Percentiles rank a stretch among this genome's conserved stretches.
Evolutionary conservation across 92 coral and sea anemone genomes (phyloP).

Genomic region (Actinernus sp.): DNA sequence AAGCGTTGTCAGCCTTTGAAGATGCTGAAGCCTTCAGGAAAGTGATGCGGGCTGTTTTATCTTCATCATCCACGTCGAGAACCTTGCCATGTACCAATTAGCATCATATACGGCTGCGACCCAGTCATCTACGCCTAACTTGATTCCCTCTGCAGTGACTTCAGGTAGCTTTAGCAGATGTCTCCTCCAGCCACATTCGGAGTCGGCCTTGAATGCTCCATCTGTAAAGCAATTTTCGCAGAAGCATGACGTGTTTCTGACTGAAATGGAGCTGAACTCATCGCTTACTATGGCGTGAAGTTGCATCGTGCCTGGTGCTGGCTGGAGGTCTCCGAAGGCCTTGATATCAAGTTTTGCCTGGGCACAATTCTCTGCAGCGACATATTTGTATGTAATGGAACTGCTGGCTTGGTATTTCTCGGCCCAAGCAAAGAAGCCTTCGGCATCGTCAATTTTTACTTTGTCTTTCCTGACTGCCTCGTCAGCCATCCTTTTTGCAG

Average conservation of each 20-base stretch:
- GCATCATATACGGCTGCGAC: no score
- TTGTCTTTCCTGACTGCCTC: slow-evolving; percentile 45
- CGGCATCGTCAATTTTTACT: slow-evolving; percentile 29
- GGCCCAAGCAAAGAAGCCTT: slow-evolving; percentile 50
- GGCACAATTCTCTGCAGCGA: slow-evolving; percentile 19
- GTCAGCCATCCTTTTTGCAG: slow-evolving; percentile 41
- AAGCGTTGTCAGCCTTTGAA: no score
- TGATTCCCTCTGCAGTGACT: no score
- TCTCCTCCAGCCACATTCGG: no score
- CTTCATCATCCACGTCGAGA: no score
- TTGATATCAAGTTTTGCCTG: slow-evolving; percentile 11
- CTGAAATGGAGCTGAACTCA: slow-evolving; percentile 4
- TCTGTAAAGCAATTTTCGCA: slow-evolving; percentile 37
- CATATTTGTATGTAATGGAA: slow-evolving; percentile 22
- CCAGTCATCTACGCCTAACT: no score
- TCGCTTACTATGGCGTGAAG: slow-evolving; percentile 20
- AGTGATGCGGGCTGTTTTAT: no score
- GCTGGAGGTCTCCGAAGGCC: slow-evolving; percentile 14
- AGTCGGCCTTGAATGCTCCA: no score
- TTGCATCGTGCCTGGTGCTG: slow-evolving; percentile 38
- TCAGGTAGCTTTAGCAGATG: no score
- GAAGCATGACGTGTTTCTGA: slow-evolving; percentile 44
- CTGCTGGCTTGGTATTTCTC: slow-evolving; percentile 14
- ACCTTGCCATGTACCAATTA: no score
- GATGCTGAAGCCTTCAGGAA: no score